Percentiles rank a stretch among this genome's conserved stretches.
phyloP scores from a whole-genome alignment of 2,113 vertebrate species.

The Xiphophorus maculatus region DNA sequence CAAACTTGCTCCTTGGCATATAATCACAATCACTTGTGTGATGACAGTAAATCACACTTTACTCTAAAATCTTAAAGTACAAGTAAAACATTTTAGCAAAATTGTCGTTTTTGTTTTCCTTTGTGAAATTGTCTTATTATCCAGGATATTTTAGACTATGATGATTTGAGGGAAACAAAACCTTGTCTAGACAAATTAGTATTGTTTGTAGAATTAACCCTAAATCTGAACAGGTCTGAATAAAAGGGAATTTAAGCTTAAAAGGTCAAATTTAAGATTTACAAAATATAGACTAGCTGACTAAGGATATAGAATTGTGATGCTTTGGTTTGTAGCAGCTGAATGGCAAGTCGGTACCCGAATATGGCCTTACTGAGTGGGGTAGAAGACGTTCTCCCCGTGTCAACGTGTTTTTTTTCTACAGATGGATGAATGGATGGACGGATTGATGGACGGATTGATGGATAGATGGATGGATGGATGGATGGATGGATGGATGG shows the following conservation, averaged over 20 bases:
- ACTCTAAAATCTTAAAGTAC: neutral
- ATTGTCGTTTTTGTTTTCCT: neutral
- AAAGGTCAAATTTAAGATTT: too few relatives aligned
- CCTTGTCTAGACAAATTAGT: neutral
- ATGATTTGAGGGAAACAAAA: neutral
- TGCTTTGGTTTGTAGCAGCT: too few relatives aligned
- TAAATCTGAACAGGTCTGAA: neutral
- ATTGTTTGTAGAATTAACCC: neutral
- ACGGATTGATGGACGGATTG: too few relatives aligned
- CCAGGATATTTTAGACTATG: neutral
- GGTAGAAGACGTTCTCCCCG: too few relatives aligned
- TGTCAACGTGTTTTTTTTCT: neutral
- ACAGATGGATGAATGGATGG: neutral
- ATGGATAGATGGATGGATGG: too few relatives aligned
- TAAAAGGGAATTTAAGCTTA: neutral
- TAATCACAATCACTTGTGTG: neutral
- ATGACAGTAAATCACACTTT: neutral
- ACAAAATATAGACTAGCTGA: too few relatives aligned
- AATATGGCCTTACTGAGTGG: too few relatives aligned
- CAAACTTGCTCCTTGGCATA: conserved; percentile 1
- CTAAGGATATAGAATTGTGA: too few relatives aligned
- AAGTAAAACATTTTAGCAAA: neutral
- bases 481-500: too few relatives aligned
- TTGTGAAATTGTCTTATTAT: neutral
- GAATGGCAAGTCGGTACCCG: too few relatives aligned